Base-by-base conservation (phyloP, 2,888 invertebrate genomes). In the Caenorhabditis afra region DNA sequence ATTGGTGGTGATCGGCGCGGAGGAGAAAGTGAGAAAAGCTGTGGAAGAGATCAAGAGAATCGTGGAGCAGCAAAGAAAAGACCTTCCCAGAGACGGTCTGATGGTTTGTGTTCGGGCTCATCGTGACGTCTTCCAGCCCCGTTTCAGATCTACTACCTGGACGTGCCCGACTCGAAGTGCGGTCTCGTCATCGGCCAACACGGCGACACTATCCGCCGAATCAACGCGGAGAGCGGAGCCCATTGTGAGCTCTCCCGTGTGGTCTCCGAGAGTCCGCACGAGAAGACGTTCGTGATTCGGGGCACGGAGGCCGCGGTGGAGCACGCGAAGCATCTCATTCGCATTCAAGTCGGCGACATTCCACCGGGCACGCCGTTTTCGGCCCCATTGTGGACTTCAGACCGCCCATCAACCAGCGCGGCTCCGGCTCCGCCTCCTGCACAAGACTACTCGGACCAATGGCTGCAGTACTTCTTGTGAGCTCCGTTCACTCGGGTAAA, bases 121-220 rank as follows among this genome's bases (percentile, higher is more conserved):
- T n/a, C n/a, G n/a, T n/a, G n/a, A n/a, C n/a, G n/a, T n/a, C n/a
- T n/a, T n/a, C n/a, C n/a, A n/a, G n/a, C n/a, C n/a, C n/a, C n/a
- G n/a, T 79, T 58, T 20, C 47, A 67, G 67, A 10, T 86, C 23
- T 89, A 87, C 81, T 85, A 82, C 79, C 87, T 89, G 86, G 86
- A 87, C 57, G 96, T 99, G 55, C 96, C 97, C 67, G 95, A 95
- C 62, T 94, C 95, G 81, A 97, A 98, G 91, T 97, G 97, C 91
- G 99, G 99, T 41, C 95, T 96, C 85, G 95, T 97, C 79, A 97
- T 97, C 90, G 97, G 96, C 75, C 94, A 95, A 93, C 95, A 97
- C 82, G 99, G 99, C 11, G 98, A 99, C 91, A 97, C 97, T 0
- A 99, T 99, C 86, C 95, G 96, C 91, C 94, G 83, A 79, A 89